Base-by-base conservation (phyloP, 2,888 invertebrate species). In the Zelleria hepariella region DNA sequence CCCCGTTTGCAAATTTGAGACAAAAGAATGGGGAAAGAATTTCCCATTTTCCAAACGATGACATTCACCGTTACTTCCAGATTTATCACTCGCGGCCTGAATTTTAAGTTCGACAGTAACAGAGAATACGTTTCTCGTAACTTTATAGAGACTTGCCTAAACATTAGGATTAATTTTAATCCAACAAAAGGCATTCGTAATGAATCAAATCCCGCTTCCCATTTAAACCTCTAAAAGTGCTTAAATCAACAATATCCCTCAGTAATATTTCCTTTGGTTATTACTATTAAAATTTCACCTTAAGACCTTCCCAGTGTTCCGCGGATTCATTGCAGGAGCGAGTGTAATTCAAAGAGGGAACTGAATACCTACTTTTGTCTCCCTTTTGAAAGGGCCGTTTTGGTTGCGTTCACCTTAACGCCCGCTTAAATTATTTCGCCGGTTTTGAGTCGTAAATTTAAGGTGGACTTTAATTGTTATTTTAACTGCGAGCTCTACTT, bases 381-480 rank as follows among this genome's bases (percentile, higher is more conserved):
- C 78, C 73, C 71, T 70, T 73, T 78, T 75, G 73, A 81, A 82
- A 82, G 82, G 70, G 75, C 75, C 78, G 78, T 84, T 86, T 82
- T 67, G 78, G 72, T 76, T 73, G 80, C 74, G 73, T 74, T 74
- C 74, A 71, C 80, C 78, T 73, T 74, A 74, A 69, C 70, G 77
- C 78, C 72, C 77, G 78, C 78, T 84, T 80, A 80, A 86, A 86
- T 86, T 82, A 86, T 86, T 87, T 85, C 78, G 74, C 78, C 84
- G 79, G 85, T 86, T 86, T 81, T 75, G 75, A 86, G 86, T 84
- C 88, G 83, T 88, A 88, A 88, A 88, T 88, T 87, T 86, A 69
- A 75, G 74, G 74, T 73, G 77, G 88, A 88, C 87, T 88, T 88
- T 88, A 88, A 88, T 88, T 88, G 86, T 88, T 86, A 86, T 85